Percentiles rank a stretch among this genome's conserved stretches.
phyloP scores from a whole-genome alignment of 2,797 vertebrate species.

The Australoheros facetus region DNA sequence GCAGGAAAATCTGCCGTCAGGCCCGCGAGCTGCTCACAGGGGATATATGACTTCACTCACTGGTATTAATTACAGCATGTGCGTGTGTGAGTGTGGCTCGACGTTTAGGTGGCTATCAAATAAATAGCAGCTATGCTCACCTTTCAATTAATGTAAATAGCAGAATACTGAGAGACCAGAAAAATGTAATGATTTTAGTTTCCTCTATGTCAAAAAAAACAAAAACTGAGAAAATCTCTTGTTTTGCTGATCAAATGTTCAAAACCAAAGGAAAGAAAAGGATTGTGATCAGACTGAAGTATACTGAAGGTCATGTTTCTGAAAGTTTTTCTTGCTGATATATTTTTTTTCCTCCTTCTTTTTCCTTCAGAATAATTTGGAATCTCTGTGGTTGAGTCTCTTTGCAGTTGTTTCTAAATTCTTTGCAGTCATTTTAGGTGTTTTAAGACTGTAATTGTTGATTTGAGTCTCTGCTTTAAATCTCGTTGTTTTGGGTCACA shows the following conservation, averaged over 20 bases:
- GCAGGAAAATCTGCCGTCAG: slow-evolving; percentile 41
- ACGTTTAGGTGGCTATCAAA: not conserved
- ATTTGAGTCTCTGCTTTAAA: too few species aligned
- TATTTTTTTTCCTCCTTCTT: not conserved
- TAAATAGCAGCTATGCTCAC: not conserved
- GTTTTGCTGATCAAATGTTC: too few species aligned
- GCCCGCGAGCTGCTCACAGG: slow-evolving; percentile 31
- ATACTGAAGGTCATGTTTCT: not conserved
- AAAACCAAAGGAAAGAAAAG: too few species aligned
- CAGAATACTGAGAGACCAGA: not conserved
- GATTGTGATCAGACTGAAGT: too few species aligned
- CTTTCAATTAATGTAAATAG: not conserved
- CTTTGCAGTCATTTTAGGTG: too few species aligned
- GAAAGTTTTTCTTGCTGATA: not conserved
- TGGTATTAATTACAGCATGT: not conserved
- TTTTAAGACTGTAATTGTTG: too few species aligned
- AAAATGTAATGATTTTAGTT: not conserved
- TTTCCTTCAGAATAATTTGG: not conserved
- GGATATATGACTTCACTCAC: slow-evolving; percentile 12
- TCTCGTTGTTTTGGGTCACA: too few species aligned
- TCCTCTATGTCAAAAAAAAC: too few species aligned
- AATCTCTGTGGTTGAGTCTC: not conserved
- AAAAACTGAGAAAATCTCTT: too few species aligned
- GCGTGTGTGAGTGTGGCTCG: not conserved
- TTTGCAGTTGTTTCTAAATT: not conserved